These are phyloP conservation scores for Nyctereutes procyonoides DNA, from an alignment of 2,113 vertebrate species.

Conservation along the genomic window DNA sequence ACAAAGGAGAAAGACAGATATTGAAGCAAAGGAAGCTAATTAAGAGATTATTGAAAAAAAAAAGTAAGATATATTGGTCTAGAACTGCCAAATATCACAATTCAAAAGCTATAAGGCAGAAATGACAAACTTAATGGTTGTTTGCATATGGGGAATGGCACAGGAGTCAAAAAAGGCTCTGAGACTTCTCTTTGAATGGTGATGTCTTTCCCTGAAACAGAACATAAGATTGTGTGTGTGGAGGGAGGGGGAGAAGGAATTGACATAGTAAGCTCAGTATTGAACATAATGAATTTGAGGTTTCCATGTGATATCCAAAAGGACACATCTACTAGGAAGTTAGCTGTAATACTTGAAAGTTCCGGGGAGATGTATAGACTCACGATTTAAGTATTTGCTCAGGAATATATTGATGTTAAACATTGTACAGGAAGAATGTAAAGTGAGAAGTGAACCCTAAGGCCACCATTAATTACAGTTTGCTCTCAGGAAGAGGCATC, in stretches of 20 bases:
- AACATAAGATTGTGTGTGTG: neutral
- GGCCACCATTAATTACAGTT: neutral
- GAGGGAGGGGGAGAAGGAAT: accelerated
- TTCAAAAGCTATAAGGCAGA: neutral
- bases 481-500: neutral
- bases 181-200: neutral
- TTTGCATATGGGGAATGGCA: neutral
- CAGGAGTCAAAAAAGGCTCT: neutral
- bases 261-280: neutral
- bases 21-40: neutral
- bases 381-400: neutral
- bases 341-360: neutral
- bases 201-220: neutral
- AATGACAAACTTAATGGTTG: neutral
- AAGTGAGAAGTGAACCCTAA: neutral
- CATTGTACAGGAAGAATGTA: neutral
- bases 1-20: neutral
- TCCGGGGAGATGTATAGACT: neutral
- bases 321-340: neutral
- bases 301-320: neutral
- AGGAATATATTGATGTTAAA: neutral
- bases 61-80: neutral
- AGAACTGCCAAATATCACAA: neutral
- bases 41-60: neutral
- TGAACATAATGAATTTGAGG: neutral